These are phyloP conservation scores for Eurosta solidaginis DNA, from an alignment of 1,140 invertebrate species.

Conservation along the genomic window DNA sequence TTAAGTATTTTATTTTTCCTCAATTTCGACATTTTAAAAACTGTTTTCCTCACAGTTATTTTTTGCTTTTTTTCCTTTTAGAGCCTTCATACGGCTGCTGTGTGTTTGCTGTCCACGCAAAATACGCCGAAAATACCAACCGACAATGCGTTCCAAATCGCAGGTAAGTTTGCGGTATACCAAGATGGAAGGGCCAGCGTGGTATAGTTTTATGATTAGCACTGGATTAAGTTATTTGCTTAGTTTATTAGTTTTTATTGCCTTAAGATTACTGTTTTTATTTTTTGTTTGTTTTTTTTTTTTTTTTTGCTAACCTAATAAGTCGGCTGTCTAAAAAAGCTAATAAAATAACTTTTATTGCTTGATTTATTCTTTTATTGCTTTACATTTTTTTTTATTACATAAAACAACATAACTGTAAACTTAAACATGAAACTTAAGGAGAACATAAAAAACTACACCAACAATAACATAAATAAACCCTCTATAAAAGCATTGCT, in stretches of 20 bases:
- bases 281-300: not conserved
- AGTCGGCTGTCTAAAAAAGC: not conserved
- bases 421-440: no score
- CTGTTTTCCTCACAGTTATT: not conserved
- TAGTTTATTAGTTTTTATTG: not conserved
- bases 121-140: slow-evolving; percentile 76
- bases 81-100: slow-evolving; percentile 79
- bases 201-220: not conserved
- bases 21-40: not conserved
- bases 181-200: not conserved
- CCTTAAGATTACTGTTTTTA: not conserved
- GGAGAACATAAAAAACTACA: no score
- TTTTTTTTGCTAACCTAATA: not conserved
- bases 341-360: not conserved
- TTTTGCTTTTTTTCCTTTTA: slow-evolving; percentile 63
- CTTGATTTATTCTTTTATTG: not conserved
- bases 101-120: slow-evolving; percentile 80
- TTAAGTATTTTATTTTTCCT: not conserved
- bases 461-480: no score
- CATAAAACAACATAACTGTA: no score
- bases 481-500: no score
- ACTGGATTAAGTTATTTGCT: not conserved
- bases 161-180: slow-evolving; percentile 66
- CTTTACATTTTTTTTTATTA: no score
- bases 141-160: slow-evolving; percentile 77